Evolutionary conservation across 1,140 invertebrate species (phyloP).

Genomic region (Trinorchestia longiramus): DNA sequence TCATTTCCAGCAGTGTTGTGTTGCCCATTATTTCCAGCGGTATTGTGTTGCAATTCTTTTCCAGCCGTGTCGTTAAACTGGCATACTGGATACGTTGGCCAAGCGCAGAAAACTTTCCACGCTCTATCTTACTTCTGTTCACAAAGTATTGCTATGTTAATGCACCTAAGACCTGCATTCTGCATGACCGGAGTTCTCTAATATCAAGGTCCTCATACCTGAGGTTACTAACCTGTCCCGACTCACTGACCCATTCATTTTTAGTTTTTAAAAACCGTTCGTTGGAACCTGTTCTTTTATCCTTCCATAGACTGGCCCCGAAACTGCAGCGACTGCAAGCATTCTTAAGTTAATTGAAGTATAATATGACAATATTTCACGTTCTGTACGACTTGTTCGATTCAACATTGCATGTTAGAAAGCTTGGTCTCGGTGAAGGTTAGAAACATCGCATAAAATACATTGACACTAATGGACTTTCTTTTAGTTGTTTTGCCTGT

Average conservation of each 20-base stretch:
- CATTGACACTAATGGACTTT: background rate
- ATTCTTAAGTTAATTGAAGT: background rate
- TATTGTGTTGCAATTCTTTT: no score
- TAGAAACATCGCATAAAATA: background rate
- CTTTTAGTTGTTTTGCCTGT: background rate
- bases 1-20: no score
- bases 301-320: background rate
- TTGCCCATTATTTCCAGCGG: no score
- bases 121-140: no score
- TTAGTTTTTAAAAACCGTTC: background rate
- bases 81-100: no score
- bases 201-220: no score
- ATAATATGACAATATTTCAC: background rate
- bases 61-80: no score
- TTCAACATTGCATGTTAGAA: background rate
- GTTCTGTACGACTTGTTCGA: background rate
- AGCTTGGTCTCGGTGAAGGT: background rate
- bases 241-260: background rate
- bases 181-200: background rate
- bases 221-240: background rate
- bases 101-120: no score
- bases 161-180: no score
- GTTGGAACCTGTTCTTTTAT: background rate
- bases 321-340: background rate
- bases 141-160: no score